These are phyloP conservation scores for Oncorhynchus nerka DNA, from an alignment of 2,113 vertebrate species.

Conservation along the genomic window DNA sequence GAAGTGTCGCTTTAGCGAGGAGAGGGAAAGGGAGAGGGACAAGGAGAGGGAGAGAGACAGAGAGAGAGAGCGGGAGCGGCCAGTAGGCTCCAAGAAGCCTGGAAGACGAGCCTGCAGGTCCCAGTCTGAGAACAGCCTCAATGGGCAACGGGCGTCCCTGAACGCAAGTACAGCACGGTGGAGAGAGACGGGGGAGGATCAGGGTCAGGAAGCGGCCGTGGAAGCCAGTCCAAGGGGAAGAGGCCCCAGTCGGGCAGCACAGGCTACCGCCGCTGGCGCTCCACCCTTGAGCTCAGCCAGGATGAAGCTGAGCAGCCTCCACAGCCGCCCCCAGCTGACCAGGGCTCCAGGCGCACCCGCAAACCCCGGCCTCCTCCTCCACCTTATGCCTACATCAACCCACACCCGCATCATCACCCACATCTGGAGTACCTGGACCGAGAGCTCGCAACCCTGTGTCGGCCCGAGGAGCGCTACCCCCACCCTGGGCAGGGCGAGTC, in stretches of 20 bases:
- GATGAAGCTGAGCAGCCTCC: conserved; percentile 60
- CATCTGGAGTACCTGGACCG: conserved; percentile 50
- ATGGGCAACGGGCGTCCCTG: conserved; percentile 63
- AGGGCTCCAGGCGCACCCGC: conserved; percentile 50
- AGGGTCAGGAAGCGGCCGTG: conserved; percentile 55
- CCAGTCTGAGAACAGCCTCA: conserved; percentile 83
- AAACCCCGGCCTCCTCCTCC: conserved; percentile 53
- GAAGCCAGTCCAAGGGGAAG: conserved; percentile 56
- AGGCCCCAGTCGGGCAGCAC: conserved; percentile 60
- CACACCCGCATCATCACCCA: conserved; percentile 33
- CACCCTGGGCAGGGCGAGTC: conserved; percentile 62
- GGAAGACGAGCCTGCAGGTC: conserved; percentile 79
- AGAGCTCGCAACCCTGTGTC: conserved; percentile 50
- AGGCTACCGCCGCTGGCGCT: conserved; percentile 76
- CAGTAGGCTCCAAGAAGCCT: conserved; percentile 50
- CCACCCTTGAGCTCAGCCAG: conserved; percentile 81
- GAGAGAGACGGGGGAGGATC: conserved; percentile 71
- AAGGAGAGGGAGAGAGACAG: not conserved
- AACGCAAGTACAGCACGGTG: conserved; percentile 75
- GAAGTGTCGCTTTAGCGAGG: conserved; percentile 75
- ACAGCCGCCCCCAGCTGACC: not conserved
- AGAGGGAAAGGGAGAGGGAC: too few species aligned
- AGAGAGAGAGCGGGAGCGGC: not conserved
- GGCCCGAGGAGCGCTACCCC: conserved; percentile 47
- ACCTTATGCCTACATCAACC: conserved; percentile 36